Base-by-base conservation (phyloP, 2,888 invertebrate species). In the Agrypnus murinus region DNA sequence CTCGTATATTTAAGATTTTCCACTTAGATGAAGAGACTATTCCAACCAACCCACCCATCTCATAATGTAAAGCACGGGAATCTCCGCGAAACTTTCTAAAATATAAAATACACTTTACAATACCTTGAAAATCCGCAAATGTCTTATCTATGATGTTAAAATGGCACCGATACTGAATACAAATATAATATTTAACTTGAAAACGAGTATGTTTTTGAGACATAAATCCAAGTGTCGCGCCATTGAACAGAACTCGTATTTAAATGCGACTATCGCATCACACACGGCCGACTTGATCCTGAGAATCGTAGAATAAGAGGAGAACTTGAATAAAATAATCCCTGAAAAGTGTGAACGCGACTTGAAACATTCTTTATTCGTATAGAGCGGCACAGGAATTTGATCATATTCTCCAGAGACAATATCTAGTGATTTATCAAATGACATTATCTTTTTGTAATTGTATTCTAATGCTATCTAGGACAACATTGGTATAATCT, bases 101-200 rank as follows among this genome's bases (percentile, higher is more conserved):
- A 77, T 79, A 80, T 82, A 83, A 82, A 83, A 77, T 79, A 77
- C 79, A 77, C 77, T 78, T 74, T 73, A 75, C 77, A 78, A 81
- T 79, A 79, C 82, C 79, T 78, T 76, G 75, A 78, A 81, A 80
- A 77, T 75, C 79, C 75, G 72, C 77, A 77, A 80, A 81, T 78
- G 78, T 79, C 77, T 81, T 81, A 82, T 83, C 83, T 81, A 79
- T 77, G 78, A 82, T 78, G 82, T 81, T 83, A 82, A 82, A 79
- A 75, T 77, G 75, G 80, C 76, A 81, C 81, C 69, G 78, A 81
- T 79, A 79, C 80, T 81, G 83, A 81, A 83, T 83, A 83, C 82
- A 83, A 83, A 83, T 83, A 81, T 80, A 81, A 25, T 81, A 80
- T 79, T 82, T 82, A 80, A 80, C 76, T 67, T 71, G 72, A 71